Base-by-base conservation (phyloP, 37 sponge, comb jelly and placozoan genomes). In the Cliona cf. orientalis region DNA sequence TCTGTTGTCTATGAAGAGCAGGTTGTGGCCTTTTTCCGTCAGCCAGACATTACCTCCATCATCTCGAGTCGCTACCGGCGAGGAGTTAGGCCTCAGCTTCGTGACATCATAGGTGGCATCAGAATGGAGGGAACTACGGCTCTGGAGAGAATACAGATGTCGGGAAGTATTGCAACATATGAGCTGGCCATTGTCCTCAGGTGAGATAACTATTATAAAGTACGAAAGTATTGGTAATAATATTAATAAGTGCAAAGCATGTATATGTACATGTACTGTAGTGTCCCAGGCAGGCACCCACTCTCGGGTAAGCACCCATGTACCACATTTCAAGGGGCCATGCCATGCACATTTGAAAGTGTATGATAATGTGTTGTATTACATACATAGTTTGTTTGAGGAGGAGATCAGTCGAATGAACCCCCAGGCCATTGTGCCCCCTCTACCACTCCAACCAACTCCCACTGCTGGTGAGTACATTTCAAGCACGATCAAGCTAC, bases 21-120 rank as follows among this genome's bases (percentile, higher is more conserved):
- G 56, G 92, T 94, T 58, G 85, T 94, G 6, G 85, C 80, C 5
- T 94, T 94, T 82, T 91, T 94, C 58, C 46, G 82, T 36, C 88
- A 77, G 62, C 89, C 92, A 7, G 68, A 87, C 33, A 46, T 94
- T 14, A 49, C 53, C 5, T 78, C 66, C 23, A 34, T 21, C 42
- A 92, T 92, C 34, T 23, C 80, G 12, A 61, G 67, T 37, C 63
- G 88, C 3, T 92, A 87, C 46, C 49, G 64, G 12, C 66, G 89
- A 46, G 81, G 79, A 40, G 74, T 92, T 34, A 36, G 84, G 32
- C 92, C 88, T 3, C 77, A 79, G 33, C 46, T 92, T 21, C 61
- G 59, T 75, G 29, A n/a, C 22, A 70, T 81, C 14, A 74, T 88
- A 1, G 78, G 81, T 5, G 88, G 71, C 26, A 68, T 88, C n/a